Conservation (phyloP, 64 coral and sea anemone genomes). For the Pocillopora damicornis region DNA sequence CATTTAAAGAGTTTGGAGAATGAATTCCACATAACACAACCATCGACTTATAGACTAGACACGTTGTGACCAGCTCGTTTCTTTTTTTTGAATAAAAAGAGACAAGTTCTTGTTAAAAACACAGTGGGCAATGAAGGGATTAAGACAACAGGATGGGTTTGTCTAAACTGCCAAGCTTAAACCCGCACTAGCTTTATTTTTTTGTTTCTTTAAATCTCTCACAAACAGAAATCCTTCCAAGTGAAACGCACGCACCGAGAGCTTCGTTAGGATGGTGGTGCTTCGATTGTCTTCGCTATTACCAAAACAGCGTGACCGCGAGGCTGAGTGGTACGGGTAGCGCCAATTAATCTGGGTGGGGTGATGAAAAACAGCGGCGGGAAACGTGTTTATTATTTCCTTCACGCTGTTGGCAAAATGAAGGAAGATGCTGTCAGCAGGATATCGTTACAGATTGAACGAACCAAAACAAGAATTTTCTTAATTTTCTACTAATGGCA, state of each 20-base stretch:
- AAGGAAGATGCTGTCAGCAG: slow-evolving; percentile 13
- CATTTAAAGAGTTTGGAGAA: background rate
- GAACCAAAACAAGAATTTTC: slow-evolving; percentile 18
- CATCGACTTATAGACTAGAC: background rate
- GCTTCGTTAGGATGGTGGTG: background rate
- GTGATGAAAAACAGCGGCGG: background rate
- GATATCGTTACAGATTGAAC: slow-evolving; percentile 28
- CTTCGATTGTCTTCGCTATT: slow-evolving; percentile 6
- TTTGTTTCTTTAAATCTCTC: slow-evolving; percentile 34
- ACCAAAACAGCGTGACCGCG: slow-evolving; percentile 3
- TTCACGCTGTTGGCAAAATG: slow-evolving; percentile 31
- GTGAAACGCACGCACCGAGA: background rate
- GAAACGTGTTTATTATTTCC: slow-evolving; percentile 31
- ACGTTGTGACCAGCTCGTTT: background rate
- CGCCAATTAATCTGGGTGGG: slow-evolving; percentile 18
- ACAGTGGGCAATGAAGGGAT: slow-evolving; percentile 23
- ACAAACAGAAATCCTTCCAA: background rate
- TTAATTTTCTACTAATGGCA: slow-evolving; percentile 34
- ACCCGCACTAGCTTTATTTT: background rate
- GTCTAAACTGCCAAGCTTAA: background rate
- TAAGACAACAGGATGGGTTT: background rate
- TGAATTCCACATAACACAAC: background rate
- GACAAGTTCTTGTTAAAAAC: background rate
- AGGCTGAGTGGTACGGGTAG: background rate
- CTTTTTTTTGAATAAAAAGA: background rate